Base-by-base conservation (phyloP, 2,113 vertebrate genomes). In the Cairina moschata region DNA sequence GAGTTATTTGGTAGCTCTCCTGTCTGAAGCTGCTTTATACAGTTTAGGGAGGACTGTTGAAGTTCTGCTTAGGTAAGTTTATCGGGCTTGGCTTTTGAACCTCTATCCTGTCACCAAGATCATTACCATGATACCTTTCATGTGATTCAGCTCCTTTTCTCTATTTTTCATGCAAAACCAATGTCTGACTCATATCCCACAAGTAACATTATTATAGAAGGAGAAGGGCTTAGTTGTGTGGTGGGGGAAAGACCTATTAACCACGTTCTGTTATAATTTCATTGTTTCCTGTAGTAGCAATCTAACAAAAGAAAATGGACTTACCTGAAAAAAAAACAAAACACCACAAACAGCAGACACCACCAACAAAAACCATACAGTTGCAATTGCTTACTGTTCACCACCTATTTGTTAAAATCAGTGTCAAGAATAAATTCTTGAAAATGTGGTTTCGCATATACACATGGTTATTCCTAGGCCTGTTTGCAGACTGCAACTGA, bases 41-140 rank as follows among this genome's bases (percentile, higher is more conserved):
- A 44, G 31, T 76, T 93, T 93, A 31, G 55, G 78, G 71, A 69
- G 69, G 54, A 46, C 62, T 72, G 62, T 36, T 74, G 55, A 92
- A 93, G 71, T 38, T 86, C 74, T 93, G 65, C 69, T 50, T 50
- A 18, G 59, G 54, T 25, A 58, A 54, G 13, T 83, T 93, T 92
- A 84, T 94, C 81, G 44, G 44, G 65, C 54, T 91, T 93, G 88
- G 80, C 92, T 94, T 77, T 54, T 0, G 3, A 25, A 59, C 31
- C 84, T 89, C 66, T 69, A 44, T 54, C 48, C 74, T 93, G 77
- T 96, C 91, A 92, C 86, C 59, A 59, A 66, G 92, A 76, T 65
- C 46, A 73, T 92, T 83, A 73, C 71, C 31, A 23, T 11, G 55
- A 79, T 91, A 88, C 17, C 15, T 84, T 75, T 68, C 60, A 91